These are phyloP conservation scores for Channa maculata DNA, from an alignment of 2,113 vertebrate genomes.

Conservation along the genomic window DNA sequence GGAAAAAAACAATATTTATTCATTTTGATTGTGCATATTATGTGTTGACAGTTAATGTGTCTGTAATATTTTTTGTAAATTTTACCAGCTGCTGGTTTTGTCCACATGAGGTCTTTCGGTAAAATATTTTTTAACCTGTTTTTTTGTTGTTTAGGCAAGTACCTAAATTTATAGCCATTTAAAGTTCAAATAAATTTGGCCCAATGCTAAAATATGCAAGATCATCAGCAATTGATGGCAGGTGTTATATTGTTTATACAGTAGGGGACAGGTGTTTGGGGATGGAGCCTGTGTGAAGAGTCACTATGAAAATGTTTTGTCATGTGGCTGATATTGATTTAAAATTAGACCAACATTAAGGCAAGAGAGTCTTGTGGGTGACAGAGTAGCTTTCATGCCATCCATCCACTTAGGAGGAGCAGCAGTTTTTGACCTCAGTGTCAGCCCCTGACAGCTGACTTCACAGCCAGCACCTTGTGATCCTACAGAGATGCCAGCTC, in stretches of 20 bases:
- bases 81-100: too few species aligned
- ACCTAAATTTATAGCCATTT: too few species aligned
- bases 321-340: conserved; percentile 45
- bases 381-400: conserved; percentile 32
- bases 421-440: conserved; percentile 28
- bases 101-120: too few species aligned
- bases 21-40: too few species aligned
- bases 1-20: too few species aligned
- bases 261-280: not conserved
- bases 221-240: not conserved
- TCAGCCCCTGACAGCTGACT: conserved; percentile 46
- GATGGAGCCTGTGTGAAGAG: not conserved
- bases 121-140: too few species aligned
- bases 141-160: too few species aligned
- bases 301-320: conserved; percentile 17
- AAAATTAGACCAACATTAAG: conserved; percentile 66
- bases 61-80: too few species aligned
- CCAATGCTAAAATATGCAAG: not conserved
- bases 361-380: conserved; percentile 20
- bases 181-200: too few species aligned
- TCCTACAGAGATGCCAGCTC: conserved; percentile 32
- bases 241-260: not conserved
- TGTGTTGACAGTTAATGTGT: too few species aligned
- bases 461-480: conserved; percentile 60
- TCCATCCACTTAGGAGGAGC: conserved; percentile 36